phyloP scores from a whole-genome alignment of 2,888 invertebrate species.

The Saturnia pavonia region DNA sequence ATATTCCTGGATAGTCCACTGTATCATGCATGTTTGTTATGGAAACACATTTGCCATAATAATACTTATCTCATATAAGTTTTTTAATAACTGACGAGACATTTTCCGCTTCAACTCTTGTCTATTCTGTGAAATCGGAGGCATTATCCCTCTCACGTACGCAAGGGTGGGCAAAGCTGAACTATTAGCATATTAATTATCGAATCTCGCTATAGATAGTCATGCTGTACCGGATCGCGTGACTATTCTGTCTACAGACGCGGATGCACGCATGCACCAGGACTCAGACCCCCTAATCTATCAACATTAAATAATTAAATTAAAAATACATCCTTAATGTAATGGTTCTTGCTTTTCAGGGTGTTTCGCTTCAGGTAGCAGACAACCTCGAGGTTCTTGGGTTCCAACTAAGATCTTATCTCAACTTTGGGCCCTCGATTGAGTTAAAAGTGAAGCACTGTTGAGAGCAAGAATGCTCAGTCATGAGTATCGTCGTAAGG shows the following conservation, averaged over 20 bases:
- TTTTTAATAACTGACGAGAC: not conserved
- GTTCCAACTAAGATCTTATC: no score
- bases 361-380: no score
- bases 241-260: conserved; percentile 33
- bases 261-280: not conserved
- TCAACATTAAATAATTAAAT: not conserved
- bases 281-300: not conserved
- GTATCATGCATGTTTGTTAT: no score
- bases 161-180: conserved; percentile 60
- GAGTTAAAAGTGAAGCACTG: no score
- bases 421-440: no score
- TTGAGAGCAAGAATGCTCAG: no score
- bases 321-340: not conserved
- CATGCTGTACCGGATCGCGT: conserved; percentile 54
- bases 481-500: no score
- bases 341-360: no score
- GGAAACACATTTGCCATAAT: not conserved
- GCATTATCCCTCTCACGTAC: conserved; percentile 56
- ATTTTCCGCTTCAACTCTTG: conserved; percentile 1
- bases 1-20: not conserved
- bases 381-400: no score
- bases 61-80: not conserved
- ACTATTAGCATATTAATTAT: conserved; percentile 77
- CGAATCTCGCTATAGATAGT: conserved; percentile 57
- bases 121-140: conserved; percentile 23